Evolutionary conservation across 1,140 invertebrate species (phyloP), one percentile per base, ranked within the genome.

Genomic region (Chionoecetes opilio): DNA sequence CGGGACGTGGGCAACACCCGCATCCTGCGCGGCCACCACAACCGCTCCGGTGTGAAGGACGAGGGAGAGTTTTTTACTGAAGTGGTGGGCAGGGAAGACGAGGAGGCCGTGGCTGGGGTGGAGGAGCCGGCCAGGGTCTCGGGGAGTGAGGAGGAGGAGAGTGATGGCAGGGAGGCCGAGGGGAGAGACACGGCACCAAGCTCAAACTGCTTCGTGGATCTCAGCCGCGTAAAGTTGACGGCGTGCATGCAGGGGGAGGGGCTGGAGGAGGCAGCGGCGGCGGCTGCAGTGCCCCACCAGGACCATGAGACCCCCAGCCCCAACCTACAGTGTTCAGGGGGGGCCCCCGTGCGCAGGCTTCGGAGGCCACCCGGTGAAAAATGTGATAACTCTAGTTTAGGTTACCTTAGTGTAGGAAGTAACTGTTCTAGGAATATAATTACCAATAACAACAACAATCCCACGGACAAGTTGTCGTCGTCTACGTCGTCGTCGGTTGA

Each of bases 371-470:
- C 89, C 90, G 95, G 91, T 96, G 93, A 96, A 94, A 94, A 94
- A 96, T 96, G 95, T 96, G 95, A 96, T 96, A 96, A 82, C 85
- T 96, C 95, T 96, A 96, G 93, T 96, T 96, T 96, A 96, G 91
- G 91, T 94, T 96, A 94, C 75, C 92, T 94, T 94, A 94, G 93
- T 96, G 82, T 96, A 96, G 91, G 95, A 85, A 93, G 92, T 96
- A 96, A 94, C 34, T 96, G 95, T 93, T 92, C 95, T 96, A 96
- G 93, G 84, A 95, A 95, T 93, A 86, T 96, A 82, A 86, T 94
- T 94, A 94, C 94, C 91, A 96, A 96, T 93, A 95, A 95, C 63
- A 96, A 82, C 88, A 91, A 94, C 53, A 96, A 96, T 89, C 26
- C 82, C 31, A 91, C 90, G 82, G 95, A 75, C 63, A 75, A 75